Conservation (phyloP, 53 echinoderm and acorn worm species). For the Paelopatides confundens region DNA sequence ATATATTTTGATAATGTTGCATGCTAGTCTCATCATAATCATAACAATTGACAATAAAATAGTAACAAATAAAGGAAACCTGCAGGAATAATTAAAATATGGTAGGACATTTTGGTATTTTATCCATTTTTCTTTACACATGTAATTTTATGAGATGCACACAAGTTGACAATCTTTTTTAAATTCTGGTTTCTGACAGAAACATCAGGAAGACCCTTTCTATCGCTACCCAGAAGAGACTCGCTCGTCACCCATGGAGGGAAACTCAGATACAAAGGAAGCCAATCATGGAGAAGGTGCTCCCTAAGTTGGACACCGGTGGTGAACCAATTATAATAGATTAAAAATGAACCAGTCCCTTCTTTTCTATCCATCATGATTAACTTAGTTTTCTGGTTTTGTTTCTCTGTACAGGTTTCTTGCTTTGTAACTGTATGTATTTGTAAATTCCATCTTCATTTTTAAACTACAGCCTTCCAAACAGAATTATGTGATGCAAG, state of each 20-base stretch:
- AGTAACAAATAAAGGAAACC: no score
- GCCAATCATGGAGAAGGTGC: slow-evolving; percentile 2
- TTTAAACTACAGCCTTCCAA: no score
- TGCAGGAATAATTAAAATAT: no score
- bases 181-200: slow-evolving; percentile 50
- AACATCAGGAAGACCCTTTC: slow-evolving; percentile 87
- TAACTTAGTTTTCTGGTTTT: background rate
- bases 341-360: background rate
- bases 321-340: background rate
- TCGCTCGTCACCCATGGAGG: slow-evolving; percentile 93
- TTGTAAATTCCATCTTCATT: no score
- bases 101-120: no score
- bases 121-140: no score
- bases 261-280: slow-evolving; percentile 41
- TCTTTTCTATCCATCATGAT: background rate
- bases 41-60: no score
- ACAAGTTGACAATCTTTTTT: no score
- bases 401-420: background rate
- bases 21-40: no score
- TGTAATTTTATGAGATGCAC: no score
- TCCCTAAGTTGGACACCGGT: background rate
- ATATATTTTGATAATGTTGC: no score
- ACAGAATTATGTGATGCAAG: no score
- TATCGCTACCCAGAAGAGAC: slow-evolving; percentile 81
- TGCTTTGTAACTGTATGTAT: background rate